Evolutionary conservation across 2,113 vertebrate species (phyloP).

Genomic region (Leuciscus idus): DNA sequence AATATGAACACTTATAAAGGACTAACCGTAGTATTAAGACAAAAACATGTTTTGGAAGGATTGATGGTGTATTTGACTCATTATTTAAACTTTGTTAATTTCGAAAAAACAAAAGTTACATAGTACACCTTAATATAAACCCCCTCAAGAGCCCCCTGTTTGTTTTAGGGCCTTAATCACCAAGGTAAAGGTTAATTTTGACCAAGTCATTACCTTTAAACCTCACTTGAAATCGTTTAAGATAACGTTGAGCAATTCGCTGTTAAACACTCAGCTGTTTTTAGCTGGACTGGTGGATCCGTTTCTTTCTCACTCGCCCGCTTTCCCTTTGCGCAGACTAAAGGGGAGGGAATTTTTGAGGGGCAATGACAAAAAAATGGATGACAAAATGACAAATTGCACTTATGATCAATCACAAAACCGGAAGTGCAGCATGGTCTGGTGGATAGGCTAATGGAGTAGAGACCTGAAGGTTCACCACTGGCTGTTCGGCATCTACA

Average conservation of each 20-base stretch:
- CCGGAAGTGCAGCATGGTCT: slow-evolving; percentile 66
- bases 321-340: slow-evolving; percentile 21
- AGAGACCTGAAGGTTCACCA: slow-evolving; percentile 54
- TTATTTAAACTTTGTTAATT: too few species aligned
- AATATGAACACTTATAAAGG: too few species aligned
- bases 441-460: slow-evolving; percentile 68
- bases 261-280: slow-evolving; percentile 38
- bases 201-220: background rate
- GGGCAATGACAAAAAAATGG: slow-evolving; percentile 65
- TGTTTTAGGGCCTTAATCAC: background rate
- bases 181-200: background rate
- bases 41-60: too few species aligned
- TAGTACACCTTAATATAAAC: background rate
- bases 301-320: slow-evolving; percentile 23
- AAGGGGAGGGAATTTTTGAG: slow-evolving; percentile 57
- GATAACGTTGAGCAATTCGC: background rate
- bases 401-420: slow-evolving; percentile 68
- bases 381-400: slow-evolving; percentile 64
- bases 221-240: background rate
- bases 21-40: too few species aligned
- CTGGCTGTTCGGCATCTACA: slow-evolving; percentile 60
- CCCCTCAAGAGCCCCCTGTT: background rate
- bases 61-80: too few species aligned
- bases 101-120: background rate
- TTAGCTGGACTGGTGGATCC: slow-evolving; percentile 36